phyloP scores from a whole-genome alignment of 2,797 vertebrate species.

The Cyclopterus lumpus region DNA sequence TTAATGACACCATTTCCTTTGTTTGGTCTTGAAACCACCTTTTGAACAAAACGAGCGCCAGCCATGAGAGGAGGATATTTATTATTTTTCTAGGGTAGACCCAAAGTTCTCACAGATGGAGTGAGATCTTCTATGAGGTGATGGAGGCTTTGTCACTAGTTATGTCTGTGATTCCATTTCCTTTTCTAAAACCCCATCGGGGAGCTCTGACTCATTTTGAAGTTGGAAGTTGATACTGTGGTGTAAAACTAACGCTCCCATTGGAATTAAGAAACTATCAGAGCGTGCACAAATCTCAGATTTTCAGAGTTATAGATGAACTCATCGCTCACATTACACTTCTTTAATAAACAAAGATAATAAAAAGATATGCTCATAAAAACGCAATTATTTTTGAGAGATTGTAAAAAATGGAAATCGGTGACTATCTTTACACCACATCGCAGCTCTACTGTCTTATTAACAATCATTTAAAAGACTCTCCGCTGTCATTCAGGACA shows the following conservation, averaged over 20 bases:
- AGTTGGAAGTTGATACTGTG: constrained; percentile 81
- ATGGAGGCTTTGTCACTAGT: constrained; percentile 82
- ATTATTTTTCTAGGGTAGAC: constrained; percentile 81
- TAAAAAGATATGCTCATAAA: constrained; percentile 66
- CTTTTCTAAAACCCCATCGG: constrained; percentile 73
- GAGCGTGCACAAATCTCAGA: constrained; percentile 64
- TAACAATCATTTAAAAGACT: constrained; percentile 64
- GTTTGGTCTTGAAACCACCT: constrained; percentile 81
- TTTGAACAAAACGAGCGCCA: constrained; percentile 70
- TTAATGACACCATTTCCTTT: constrained; percentile 81
- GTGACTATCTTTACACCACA: constrained; percentile 48
- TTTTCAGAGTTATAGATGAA: constrained; percentile 73
- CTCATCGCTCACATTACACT: constrained; percentile 68
- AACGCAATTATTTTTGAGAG: constrained; percentile 58
- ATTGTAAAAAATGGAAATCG: constrained; percentile 56
- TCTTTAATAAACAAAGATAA: constrained; percentile 79
- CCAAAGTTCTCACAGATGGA: constrained; percentile 80
- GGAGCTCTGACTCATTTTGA: constrained; percentile 80
- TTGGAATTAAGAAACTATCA: constrained; percentile 78
- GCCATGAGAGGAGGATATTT: constrained; percentile 71
- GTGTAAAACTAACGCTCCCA: constrained; percentile 78
- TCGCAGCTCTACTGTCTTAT: constrained; percentile 44
- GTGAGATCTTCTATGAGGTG: constrained; percentile 79
- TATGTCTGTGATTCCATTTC: constrained; percentile 81
- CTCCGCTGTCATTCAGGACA: constrained; percentile 55